Base-by-base conservation (phyloP, 2,888 invertebrate genomes). In the Pyrrhosoma nymphula region DNA sequence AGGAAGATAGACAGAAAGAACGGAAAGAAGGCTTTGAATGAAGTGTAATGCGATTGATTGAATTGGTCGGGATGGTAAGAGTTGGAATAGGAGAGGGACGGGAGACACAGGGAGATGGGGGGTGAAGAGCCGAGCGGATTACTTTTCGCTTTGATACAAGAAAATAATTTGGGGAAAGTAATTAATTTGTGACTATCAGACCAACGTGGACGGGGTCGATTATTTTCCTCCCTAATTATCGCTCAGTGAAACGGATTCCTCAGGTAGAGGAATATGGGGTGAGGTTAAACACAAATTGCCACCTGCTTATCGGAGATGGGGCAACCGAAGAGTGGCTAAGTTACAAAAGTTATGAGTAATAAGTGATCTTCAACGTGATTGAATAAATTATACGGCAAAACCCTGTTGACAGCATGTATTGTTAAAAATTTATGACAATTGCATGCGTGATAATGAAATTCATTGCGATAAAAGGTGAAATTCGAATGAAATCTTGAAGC, bases 41-140 rank as follows among this genome's bases (percentile, higher is more conserved):
- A 82, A 82, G 82, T 82, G 30, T 82, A 82, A 82, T 82, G 82
- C 82, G 82, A 82, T 82, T 82, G 82, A 82, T 82, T 35, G 82
- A 82, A 82, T 14, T 26, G 35, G 82, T 82, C 82, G 35, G 69
- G 20, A 0, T n/a, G n/a, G 60, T 60, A n/a, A n/a, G 82, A 82
- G 35, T 35, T 14, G 82, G 35, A 35, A 35, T 82, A 18, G 30
- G 35, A 12, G 82, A 82, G 8, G 30, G 1, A n/a, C 10, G 20
- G 69, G 1, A 16, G 60, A 60, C 16, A 20, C 6, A 1, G 60
- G 60, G 60, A 60, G 60, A 14, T 2, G 18, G 16, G 16, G 35
- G 35, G 35, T 8, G 35, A 82, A 35, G 35, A 35, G 35, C 30
- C 16, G 30, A 35, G 82, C 30, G 82, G 82, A 82, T 82, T 82